Conservation (phyloP, 2,113 vertebrate genomes). For the Neoarius graeffei region DNA sequence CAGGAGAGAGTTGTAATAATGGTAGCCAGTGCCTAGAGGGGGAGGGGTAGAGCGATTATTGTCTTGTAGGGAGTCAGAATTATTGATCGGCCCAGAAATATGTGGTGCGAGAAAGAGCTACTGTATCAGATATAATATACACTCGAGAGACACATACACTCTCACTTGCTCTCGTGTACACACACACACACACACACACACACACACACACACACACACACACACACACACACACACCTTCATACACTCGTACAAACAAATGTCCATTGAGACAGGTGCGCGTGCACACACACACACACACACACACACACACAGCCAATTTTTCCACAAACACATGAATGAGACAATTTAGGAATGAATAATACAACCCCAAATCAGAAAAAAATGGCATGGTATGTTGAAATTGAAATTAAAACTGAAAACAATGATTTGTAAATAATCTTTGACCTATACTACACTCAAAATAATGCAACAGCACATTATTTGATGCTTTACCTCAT, state of each 20-base stretch:
- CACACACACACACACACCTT: conserved; percentile 24
- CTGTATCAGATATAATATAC: conserved; percentile 95
- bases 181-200: conserved; percentile 67
- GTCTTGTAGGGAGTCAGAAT: conserved; percentile 97
- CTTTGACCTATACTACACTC: no score
- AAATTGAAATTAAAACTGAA: no score
- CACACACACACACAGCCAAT: conserved; percentile 12
- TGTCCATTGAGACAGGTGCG: background rate
- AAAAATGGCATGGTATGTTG: no score
- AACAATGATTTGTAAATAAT: no score
- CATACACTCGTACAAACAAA: background rate
- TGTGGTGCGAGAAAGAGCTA: conserved; percentile 92
- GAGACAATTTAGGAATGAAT: background rate
- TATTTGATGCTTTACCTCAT: no score
- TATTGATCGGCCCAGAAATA: conserved; percentile 96
- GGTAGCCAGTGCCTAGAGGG: conserved; percentile 65
- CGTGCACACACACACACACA: conserved; percentile 27
- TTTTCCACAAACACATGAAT: background rate
- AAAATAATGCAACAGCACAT: no score
- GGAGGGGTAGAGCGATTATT: conserved; percentile 91
- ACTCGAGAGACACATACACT: conserved; percentile 81
- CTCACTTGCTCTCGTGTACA: conserved; percentile 71
- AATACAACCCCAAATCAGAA: no score
- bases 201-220: conserved; percentile 54
- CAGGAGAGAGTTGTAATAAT: conserved; percentile 90